Conservation (phyloP, 2,888 invertebrate genomes). For the Dorcus hopei region DNA sequence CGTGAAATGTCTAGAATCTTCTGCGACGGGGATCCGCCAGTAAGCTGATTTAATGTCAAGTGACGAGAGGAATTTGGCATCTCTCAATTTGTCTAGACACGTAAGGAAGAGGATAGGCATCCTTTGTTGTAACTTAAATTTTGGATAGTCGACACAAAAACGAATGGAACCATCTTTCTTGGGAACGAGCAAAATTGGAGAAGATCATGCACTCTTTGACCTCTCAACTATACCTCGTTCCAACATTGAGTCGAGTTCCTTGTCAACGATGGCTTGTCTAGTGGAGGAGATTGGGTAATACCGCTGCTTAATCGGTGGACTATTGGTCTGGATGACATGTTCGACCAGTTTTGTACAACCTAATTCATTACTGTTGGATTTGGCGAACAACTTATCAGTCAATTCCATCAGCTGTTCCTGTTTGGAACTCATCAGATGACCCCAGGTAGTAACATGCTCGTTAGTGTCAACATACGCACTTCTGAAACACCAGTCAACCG, state of each 20-base stretch:
- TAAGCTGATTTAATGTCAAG: slow-evolving; percentile 35
- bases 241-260: slow-evolving; percentile 23
- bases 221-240: slow-evolving; percentile 25
- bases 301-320: slow-evolving; percentile 7
- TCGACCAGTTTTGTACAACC: too few species aligned
- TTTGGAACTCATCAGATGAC: too few species aligned
- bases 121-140: slow-evolving; percentile 32
- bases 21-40: slow-evolving; percentile 25
- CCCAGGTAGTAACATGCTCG: too few species aligned
- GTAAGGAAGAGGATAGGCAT: slow-evolving; percentile 36
- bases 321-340: too few species aligned
- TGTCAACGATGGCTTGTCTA: slow-evolving; percentile 18
- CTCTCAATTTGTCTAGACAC: slow-evolving; percentile 30
- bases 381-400: too few species aligned
- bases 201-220: slow-evolving; percentile 24
- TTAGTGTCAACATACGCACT: too few species aligned
- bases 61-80: slow-evolving; percentile 33
- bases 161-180: slow-evolving; percentile 27
- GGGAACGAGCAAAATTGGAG: slow-evolving; percentile 20
- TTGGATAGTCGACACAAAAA: slow-evolving; percentile 35
- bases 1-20: slow-evolving; percentile 12
- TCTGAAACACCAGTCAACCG: too few species aligned
- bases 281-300: slow-evolving; percentile 4
- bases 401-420: too few species aligned
- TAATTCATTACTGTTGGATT: too few species aligned